Base-by-base conservation (phyloP, 2,113 vertebrate genomes). In the Australoheros scitulus region DNA sequence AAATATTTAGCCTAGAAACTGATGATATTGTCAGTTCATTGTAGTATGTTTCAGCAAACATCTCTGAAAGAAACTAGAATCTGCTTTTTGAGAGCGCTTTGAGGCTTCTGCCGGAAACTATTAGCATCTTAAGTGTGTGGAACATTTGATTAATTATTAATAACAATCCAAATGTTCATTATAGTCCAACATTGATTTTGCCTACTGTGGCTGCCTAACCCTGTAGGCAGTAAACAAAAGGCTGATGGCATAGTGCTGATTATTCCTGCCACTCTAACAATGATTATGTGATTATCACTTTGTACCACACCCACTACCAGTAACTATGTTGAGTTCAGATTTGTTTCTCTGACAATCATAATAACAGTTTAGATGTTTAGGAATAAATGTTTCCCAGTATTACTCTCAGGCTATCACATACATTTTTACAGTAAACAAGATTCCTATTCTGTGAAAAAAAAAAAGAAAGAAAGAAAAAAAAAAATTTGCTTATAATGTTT, bases 71-170 rank as follows among this genome's bases (percentile, higher is more conserved):
- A 72, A 60, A 72, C 41, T 72, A 50, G 32, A 84, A 65, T 88
- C 61, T 92, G 81, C 58, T 85, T 86, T 91, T 76, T 89, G 81
- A 89, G 82, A 83, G 83, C 15, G 89, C 77, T 79, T 78, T 84
- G 91, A 65, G 83, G 64, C 75, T 88, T 80, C 82, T 90, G 88
- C 86, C 61, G 81, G 84, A 93, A 92, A 78, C 91, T 92, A 90
- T 95, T 90, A 91, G 79, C 77, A 88, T 94, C 88, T 88, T 88
- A 92, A 91, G 91, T 88, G 89, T 88, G 84, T 88, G 70, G 90
- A 94, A 92, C 80, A 90, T 93, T 89, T 88, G 86, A 95, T 95
- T 76, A 94, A 95, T 95, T 92, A 95, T 95, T 95, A 85, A 95
- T 92, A 64, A 80, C 55, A 81, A 74, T 65, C 80, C 36, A 92